Percentiles rank a stretch among this genome's conserved stretches.
phyloP scores from a whole-genome alignment of 2,888 invertebrate genomes.

The Loripinus fragilis region DNA sequence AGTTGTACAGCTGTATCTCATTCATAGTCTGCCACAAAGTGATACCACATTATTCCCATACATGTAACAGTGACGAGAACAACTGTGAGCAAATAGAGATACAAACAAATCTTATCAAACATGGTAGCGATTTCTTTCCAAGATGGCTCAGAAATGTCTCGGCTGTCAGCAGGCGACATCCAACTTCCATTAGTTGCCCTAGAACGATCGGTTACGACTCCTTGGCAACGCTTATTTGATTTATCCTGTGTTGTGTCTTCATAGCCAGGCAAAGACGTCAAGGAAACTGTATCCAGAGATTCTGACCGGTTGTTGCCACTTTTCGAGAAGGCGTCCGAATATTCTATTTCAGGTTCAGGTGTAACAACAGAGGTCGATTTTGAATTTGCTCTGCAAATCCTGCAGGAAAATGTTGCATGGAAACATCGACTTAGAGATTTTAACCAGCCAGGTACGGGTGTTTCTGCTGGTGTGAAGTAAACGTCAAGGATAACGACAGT shows the following conservation, averaged over 20 bases:
- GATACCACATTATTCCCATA: conserved; percentile 9
- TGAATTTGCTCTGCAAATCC: neutral
- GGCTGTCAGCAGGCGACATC: neutral
- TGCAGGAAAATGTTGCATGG: neutral
- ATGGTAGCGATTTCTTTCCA: conserved; percentile 54
- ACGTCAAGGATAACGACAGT: conserved; percentile 44
- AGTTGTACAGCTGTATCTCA: no score
- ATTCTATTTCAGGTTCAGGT: neutral
- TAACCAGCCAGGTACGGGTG: neutral
- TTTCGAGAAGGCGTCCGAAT: neutral
- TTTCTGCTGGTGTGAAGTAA: conserved; percentile 42
- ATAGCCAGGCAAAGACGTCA: neutral
- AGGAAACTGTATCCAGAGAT: neutral
- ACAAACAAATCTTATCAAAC: conserved; percentile 54
- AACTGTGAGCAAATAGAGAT: conserved; percentile 45
- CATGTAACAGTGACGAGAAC: conserved; percentile 20
- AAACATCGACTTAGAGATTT: neutral
- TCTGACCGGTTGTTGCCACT: neutral
- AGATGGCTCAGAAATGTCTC: neutral
- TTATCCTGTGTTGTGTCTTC: neutral
- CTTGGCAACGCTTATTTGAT: neutral
- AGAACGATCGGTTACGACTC: neutral
- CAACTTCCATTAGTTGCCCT: neutral
- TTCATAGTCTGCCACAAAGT: neutral
- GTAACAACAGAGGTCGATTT: neutral